These are phyloP conservation scores for Chironomus riparius DNA, from an alignment of 2,888 invertebrate species.

Conservation along the genomic window DNA sequence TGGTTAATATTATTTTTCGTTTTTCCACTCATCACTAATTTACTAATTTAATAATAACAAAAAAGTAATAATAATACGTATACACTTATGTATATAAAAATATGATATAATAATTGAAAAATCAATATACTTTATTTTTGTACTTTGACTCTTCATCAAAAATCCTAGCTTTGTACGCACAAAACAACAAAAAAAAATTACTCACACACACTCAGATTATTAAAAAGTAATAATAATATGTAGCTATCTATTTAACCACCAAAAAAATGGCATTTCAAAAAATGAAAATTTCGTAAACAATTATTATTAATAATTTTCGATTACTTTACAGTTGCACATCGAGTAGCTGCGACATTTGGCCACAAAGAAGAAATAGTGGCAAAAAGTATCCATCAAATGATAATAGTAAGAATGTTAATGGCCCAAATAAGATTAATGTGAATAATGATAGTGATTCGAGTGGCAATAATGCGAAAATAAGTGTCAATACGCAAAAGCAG, in stretches of 20 bases:
- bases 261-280: background rate
- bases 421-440: background rate
- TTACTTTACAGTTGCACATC: slow-evolving; percentile 41
- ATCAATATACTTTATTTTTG: background rate
- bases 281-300: background rate
- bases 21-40: too few species aligned
- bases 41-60: background rate
- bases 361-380: slow-evolving; percentile 41
- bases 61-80: background rate
- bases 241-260: background rate
- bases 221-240: background rate
- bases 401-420: background rate
- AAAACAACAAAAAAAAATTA: background rate
- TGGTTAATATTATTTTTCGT: too few species aligned
- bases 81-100: background rate
- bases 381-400: slow-evolving; percentile 8
- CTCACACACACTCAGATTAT: background rate
- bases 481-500: slow-evolving; percentile 20
- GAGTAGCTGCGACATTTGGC: slow-evolving; percentile 55
- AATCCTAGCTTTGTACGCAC: background rate
- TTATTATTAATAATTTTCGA: background rate
- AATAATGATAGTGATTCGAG: slow-evolving; percentile 25
- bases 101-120: background rate
- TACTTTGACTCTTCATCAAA: background rate
- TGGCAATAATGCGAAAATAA: slow-evolving; percentile 14